Conservation (phyloP, 1,140 invertebrate species). For the Bathynomus jamesi region DNA sequence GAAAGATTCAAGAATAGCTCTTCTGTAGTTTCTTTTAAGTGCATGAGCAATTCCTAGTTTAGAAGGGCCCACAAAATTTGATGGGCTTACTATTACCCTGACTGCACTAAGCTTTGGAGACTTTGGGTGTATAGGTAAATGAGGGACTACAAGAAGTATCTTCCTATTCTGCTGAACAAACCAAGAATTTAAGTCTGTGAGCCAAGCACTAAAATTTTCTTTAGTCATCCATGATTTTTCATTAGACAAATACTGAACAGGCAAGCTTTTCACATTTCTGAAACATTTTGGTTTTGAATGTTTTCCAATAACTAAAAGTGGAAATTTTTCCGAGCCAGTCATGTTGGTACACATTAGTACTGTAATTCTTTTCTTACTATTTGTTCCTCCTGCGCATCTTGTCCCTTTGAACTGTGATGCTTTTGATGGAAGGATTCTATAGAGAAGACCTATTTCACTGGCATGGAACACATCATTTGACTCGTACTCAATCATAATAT, state of each 20-base stretch:
- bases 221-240: slow-evolving; percentile 35
- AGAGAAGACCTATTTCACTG: slow-evolving; percentile 36
- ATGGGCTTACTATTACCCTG: slow-evolving; percentile 20
- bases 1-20: slow-evolving; percentile 23
- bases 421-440: slow-evolving; percentile 28
- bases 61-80: slow-evolving; percentile 24
- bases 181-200: slow-evolving; percentile 26
- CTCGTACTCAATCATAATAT: slow-evolving; percentile 27
- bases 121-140: slow-evolving; percentile 28
- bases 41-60: slow-evolving; percentile 30
- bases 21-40: slow-evolving; percentile 28
- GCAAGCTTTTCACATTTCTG: slow-evolving; percentile 28
- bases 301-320: slow-evolving; percentile 30
- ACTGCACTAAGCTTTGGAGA: slow-evolving; percentile 29
- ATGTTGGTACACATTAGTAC: slow-evolving; percentile 41
- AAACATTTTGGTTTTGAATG: slow-evolving; percentile 31
- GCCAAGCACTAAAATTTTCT: slow-evolving; percentile 30
- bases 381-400: slow-evolving; percentile 38
- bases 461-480: slow-evolving; percentile 37
- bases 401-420: slow-evolving; percentile 13
- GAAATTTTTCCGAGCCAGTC: slow-evolving; percentile 41
- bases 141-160: slow-evolving; percentile 25
- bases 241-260: slow-evolving; percentile 32
- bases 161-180: slow-evolving; percentile 33
- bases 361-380: slow-evolving; percentile 41